Conservation (phyloP, 2,888 invertebrate species). For the Mythimna lalbum region DNA sequence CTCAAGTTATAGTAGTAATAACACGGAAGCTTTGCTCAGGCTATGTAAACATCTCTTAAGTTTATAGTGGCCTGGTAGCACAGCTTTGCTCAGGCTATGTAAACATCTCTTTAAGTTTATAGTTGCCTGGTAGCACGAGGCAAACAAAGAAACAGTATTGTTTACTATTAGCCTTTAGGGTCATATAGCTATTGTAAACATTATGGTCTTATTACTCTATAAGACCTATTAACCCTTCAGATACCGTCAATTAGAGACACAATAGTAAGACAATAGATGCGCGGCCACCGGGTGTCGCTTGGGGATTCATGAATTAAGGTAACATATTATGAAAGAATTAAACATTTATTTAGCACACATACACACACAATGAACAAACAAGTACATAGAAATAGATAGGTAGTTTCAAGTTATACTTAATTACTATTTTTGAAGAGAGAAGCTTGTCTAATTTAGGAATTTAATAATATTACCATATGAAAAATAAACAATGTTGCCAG, state of each 20-base stretch:
- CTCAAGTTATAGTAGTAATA: conserved; percentile 37
- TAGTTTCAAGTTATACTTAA: not conserved
- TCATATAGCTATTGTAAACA: conserved; percentile 18
- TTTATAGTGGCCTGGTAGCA: conserved; percentile 38
- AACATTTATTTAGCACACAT: no score
- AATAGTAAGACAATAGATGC: no score
- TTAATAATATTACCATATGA: not conserved
- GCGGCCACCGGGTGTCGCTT: no score
- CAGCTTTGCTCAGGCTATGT: conserved; percentile 21
- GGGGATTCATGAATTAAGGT: no score
- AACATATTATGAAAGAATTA: no score
- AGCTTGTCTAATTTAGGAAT: not conserved
- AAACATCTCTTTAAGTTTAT: conserved; percentile 46
- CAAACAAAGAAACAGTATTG: conserved; percentile 36
- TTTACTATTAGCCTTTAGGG: conserved; percentile 28
- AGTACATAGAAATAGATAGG: no score
- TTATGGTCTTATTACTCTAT: not conserved
- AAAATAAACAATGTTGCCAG: not conserved
- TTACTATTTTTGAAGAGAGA: not conserved
- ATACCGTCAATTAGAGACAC: no score
- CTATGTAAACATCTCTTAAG: conserved; percentile 38
- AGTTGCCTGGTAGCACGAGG: conserved; percentile 35
- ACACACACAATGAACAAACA: no score
- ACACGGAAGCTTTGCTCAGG: conserved; percentile 26
- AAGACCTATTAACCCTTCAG: no score